Evolutionary conservation across 30 jellyfish, hydroid and myxozoan species (phyloP).

Genomic region (Turritopsis rubra): DNA sequence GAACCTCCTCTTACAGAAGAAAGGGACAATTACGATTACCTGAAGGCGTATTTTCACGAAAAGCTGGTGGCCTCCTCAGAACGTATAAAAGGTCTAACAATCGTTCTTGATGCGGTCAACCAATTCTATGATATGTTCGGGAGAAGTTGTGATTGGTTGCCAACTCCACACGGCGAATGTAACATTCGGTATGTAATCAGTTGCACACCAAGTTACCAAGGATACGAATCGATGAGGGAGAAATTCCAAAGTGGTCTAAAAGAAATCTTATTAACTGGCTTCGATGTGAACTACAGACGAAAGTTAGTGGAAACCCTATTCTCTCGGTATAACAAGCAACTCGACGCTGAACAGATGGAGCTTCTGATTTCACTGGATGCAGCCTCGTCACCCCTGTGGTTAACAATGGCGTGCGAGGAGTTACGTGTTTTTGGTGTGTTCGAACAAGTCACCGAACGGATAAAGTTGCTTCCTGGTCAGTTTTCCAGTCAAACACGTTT

Average conservation of each 20-base stretch:
- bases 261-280: conserved; percentile 35
- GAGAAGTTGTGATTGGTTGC: conserved; percentile 52
- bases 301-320: conserved; percentile 26
- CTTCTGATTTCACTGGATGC: conserved; percentile 36
- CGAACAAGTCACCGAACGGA: conserved; percentile 49
- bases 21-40: conserved; percentile 17
- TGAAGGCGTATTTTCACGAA: conserved; percentile 26
- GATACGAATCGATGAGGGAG: not conserved
- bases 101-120: conserved; percentile 70
- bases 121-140: conserved; percentile 50
- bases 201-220: conserved; percentile 48
- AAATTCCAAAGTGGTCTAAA: not conserved
- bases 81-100: conserved; percentile 15
- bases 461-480: conserved; percentile 49
- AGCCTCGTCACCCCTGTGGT: conserved; percentile 73
- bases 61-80: conserved; percentile 1
- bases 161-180: conserved; percentile 28
- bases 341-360: conserved; percentile 60
- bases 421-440: conserved; percentile 76
- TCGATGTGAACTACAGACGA: conserved; percentile 24
- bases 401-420: conserved; percentile 84
- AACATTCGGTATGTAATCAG: conserved; percentile 45
- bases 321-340: conserved; percentile 56
- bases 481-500: no score
- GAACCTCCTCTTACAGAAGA: conserved; percentile 2